Evolutionary conservation across 1,140 invertebrate genomes (phyloP), one percentile per base, ranked within the genome.

Genomic region (Andricus grossulariae): DNA sequence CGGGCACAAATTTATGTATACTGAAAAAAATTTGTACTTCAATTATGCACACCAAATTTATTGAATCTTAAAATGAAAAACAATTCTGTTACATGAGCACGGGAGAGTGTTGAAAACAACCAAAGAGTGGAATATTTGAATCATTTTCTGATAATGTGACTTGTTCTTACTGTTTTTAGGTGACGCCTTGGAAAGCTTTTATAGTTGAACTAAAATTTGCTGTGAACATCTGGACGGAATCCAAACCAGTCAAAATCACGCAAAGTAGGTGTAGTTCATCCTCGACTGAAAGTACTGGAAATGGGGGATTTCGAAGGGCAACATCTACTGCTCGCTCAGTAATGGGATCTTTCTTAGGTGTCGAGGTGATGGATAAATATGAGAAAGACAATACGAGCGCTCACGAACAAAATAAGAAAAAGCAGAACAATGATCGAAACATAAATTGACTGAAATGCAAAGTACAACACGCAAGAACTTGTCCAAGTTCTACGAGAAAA

Each of bases 131-230:
- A 39, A 39, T 39, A 39, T 39, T 39, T 6, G 5, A 0, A 39
- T 6, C 8, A 39, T 39, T 39, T 39, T 39, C 8, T 45, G 1
- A 10, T 45, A 45, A 45, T 45, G 7, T 11, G 7, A 10, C 8
- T 45, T 45, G 7, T 45, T 45, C 39, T 32, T 45, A 45, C 39
- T 55, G 3, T 66, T 73, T 84, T 7, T 84, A 95, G 94, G 92
- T 95, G 80, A 92, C 93, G 2, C 92, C 92, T 10, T 90, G 90
- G 77, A 92, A 94, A 83, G 94, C 94, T 5, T 87, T 95, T 21
- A 90, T 92, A 80, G 92, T 92, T 1, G 94, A 95, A 84, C 75
- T 95, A 0, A 91, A 89, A 73, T 95, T 95, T 82, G 92, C 93
- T 0, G 78, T 95, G 49, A 93, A 94, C 76, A 93, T 95, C 79